A percentile compares a stretch with the other conserved stretches of the same genome.
phyloP scores from a whole-genome alignment of 1,140 invertebrate species.

The Meloidogyne floridensis region DNA sequence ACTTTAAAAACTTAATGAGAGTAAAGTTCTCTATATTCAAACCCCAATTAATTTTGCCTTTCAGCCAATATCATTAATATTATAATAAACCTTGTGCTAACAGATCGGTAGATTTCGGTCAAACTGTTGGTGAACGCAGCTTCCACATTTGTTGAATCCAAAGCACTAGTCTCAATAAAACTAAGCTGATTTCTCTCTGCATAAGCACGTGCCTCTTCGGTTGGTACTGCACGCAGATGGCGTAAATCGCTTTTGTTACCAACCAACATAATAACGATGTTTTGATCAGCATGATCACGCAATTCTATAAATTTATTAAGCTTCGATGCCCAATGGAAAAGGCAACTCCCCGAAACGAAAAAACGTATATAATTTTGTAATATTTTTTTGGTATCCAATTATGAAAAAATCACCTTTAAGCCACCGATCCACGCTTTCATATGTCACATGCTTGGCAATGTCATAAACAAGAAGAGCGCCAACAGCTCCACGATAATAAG shows the following conservation, averaged over 20 bases:
- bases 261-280: slow-evolving; percentile 92
- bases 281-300: slow-evolving; percentile 67
- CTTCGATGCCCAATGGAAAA: no score
- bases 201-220: slow-evolving; percentile 95
- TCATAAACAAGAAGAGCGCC: slow-evolving; percentile 94
- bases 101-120: slow-evolving; percentile 73
- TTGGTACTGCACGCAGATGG: slow-evolving; percentile 95
- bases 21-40: no score
- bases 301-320: slow-evolving; percentile 18
- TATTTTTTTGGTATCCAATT: slow-evolving; percentile 65
- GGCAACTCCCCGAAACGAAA: no score
- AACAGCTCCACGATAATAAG: slow-evolving; percentile 90
- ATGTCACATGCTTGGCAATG: slow-evolving; percentile 98
- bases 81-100: slow-evolving; percentile 30
- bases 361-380: no score
- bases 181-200: slow-evolving; percentile 94
- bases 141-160: slow-evolving; percentile 95
- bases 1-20: no score
- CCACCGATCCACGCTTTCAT: slow-evolving; percentile 99
- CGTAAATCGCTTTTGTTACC: slow-evolving; percentile 98
- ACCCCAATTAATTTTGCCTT: no score
- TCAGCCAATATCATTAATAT: no score
- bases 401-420: slow-evolving; percentile 74
- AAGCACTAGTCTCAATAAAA: slow-evolving; percentile 98
- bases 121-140: slow-evolving; percentile 98